phyloP scores from a whole-genome alignment of 2,113 vertebrate species.

The Meles meles region DNA sequence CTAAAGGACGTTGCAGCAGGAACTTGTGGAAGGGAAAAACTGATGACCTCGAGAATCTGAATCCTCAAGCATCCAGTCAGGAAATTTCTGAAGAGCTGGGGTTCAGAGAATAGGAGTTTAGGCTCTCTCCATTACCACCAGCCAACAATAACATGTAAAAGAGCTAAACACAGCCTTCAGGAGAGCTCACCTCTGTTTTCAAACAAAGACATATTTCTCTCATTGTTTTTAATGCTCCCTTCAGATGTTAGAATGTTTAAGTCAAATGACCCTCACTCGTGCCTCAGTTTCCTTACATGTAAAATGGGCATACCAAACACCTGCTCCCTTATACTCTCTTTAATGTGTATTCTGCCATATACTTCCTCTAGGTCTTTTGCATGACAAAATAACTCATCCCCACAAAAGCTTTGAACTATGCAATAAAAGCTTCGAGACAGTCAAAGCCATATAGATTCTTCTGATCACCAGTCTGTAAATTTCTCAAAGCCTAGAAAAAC shows the following conservation, averaged over 20 bases:
- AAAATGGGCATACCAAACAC: not conserved
- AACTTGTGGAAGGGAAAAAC: fast-evolving
- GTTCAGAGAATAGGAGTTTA: not conserved
- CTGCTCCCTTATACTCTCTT: too few species aligned
- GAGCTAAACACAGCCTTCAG: not conserved
- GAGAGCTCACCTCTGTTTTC: not conserved
- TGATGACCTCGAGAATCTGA: not conserved
- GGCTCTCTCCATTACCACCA: not conserved
- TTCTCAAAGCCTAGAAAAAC: not conserved
- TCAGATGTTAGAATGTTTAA: not conserved
- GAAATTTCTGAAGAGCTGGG: not conserved
- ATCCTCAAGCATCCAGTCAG: not conserved
- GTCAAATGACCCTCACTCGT: not conserved
- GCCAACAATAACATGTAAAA: fast-evolving
- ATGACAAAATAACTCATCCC: not conserved
- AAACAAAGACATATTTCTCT: not conserved
- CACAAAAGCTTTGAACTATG: not conserved
- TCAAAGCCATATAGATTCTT: not conserved
- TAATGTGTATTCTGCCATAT: not conserved
- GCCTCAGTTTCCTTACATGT: not conserved
- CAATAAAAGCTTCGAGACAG: not conserved
- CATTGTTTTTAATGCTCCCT: not conserved
- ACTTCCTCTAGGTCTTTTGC: not conserved
- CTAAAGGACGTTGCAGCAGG: fast-evolving
- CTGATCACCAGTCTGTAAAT: not conserved